Percentiles rank a stretch among this genome's conserved stretches.
Evolutionary conservation across 2,888 invertebrate species (phyloP).

Genomic region (Torymus aiolomorphi): DNA sequence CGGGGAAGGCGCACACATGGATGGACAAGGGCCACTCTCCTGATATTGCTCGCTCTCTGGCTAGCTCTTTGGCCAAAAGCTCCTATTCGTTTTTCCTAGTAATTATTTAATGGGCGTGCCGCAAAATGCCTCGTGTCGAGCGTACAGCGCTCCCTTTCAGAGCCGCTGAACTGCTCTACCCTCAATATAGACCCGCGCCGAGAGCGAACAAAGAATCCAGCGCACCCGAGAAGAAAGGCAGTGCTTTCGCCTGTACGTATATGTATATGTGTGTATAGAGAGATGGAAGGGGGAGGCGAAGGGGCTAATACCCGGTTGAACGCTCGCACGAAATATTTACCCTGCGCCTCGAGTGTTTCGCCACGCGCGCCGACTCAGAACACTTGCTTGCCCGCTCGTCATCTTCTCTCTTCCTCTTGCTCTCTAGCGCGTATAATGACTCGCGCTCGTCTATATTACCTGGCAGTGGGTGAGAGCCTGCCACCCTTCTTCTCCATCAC

Average conservation of each 20-base stretch:
- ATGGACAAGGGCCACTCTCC: constrained; percentile 12
- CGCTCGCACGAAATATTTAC: constrained; percentile 45
- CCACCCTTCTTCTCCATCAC: no score
- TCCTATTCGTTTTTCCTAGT: constrained; percentile 27
- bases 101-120: constrained; percentile 52
- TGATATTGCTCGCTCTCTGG: background rate
- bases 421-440: background rate
- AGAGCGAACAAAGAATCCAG: constrained; percentile 23
- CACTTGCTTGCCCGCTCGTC: constrained; percentile 10
- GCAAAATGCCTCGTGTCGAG: constrained; percentile 25
- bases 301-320: constrained; percentile 31
- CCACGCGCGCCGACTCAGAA: background rate
- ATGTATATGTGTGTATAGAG: constrained; percentile 2
- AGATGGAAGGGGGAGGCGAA: background rate
- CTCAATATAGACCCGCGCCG: constrained; percentile 8
- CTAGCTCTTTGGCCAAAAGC: no score
- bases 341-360: constrained; percentile 19
- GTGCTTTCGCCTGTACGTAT: background rate
- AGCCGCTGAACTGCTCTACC: constrained; percentile 24
- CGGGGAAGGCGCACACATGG: background rate
- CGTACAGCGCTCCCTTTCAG: constrained; percentile 35
- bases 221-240: no score
- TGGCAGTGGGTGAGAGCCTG: no score
- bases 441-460: no score
- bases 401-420: constrained; percentile 30